Conservation (phyloP, 1,140 invertebrate species). For the Gryon sp. region DNA sequence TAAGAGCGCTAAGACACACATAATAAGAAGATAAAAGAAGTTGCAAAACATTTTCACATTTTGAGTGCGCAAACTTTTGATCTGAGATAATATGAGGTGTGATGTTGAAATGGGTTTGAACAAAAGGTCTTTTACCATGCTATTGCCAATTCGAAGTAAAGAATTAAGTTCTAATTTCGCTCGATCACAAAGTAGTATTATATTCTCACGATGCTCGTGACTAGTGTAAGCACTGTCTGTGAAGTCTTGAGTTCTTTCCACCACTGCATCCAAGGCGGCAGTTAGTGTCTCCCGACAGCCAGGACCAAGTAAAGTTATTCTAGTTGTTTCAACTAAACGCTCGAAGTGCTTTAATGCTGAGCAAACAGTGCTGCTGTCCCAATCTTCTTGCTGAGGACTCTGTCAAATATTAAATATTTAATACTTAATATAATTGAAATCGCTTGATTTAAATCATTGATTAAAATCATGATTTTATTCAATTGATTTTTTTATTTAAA, state of each 20-base stretch:
- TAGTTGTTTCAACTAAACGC: constrained; percentile 90
- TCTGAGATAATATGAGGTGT: no score
- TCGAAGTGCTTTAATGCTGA: constrained; percentile 90
- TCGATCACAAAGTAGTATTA: constrained; percentile 93
- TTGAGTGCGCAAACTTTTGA: no score
- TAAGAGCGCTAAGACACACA: no score
- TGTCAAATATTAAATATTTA: constrained; percentile 41
- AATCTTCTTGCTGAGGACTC: constrained; percentile 81
- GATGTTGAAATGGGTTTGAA: no score
- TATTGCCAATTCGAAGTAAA: constrained; percentile 90
- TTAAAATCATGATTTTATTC: no score
- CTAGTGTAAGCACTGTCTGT: constrained; percentile 99
- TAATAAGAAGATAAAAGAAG: no score
- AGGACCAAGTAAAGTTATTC: constrained; percentile 82
- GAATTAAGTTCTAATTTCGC: constrained; percentile 92
- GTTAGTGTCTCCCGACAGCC: constrained; percentile 87
- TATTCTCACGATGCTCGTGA: constrained; percentile 97
- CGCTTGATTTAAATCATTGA: no score
- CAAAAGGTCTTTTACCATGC: constrained; percentile 86
- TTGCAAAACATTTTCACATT: background rate
- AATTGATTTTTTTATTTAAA: no score
- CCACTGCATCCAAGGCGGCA: constrained; percentile 91
- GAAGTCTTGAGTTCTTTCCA: constrained; percentile 98
- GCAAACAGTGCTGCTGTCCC: constrained; percentile 87
- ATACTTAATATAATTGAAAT: no score